Evolutionary conservation across 2,888 invertebrate species (phyloP).

Genomic region (Aspidiotus destructor): DNA sequence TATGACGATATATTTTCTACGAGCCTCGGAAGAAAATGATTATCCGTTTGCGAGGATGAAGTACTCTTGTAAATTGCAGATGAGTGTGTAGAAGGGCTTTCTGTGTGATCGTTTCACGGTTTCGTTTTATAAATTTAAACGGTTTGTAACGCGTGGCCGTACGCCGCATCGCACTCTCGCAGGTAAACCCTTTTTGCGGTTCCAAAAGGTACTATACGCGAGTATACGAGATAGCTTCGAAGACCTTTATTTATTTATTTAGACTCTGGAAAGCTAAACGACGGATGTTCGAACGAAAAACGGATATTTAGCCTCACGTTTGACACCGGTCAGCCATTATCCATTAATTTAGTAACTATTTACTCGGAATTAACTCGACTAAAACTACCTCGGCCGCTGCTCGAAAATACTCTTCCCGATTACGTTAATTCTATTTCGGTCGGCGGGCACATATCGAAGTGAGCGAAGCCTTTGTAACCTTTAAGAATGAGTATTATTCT

Average conservation of each 20-base stretch:
- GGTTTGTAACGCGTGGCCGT: background rate
- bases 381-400: constrained; percentile 18
- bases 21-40: too few species aligned
- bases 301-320: constrained; percentile 27
- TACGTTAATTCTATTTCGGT: constrained; percentile 7
- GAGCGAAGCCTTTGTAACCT: too few species aligned
- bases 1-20: too few species aligned
- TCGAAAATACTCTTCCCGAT: constrained; percentile 18
- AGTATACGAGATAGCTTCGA: too few species aligned
- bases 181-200: constrained; percentile 16
- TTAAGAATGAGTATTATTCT: too few species aligned
- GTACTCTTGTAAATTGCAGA: too few species aligned
- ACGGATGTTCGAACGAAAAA: constrained; percentile 7
- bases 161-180: background rate
- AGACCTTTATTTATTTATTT: constrained; percentile 18
- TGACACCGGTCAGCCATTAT: constrained; percentile 22
- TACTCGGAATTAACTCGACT: constrained; percentile 5
- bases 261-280: background rate
- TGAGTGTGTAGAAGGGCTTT: too few species aligned
- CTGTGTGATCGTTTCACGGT: background rate
- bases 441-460: too few species aligned
- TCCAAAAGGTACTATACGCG: background rate
- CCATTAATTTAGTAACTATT: constrained; percentile 25
- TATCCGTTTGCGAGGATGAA: too few species aligned
- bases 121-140: background rate